Base-by-base conservation (phyloP, 2,797 vertebrate species). In the Pteropus rufus region DNA sequence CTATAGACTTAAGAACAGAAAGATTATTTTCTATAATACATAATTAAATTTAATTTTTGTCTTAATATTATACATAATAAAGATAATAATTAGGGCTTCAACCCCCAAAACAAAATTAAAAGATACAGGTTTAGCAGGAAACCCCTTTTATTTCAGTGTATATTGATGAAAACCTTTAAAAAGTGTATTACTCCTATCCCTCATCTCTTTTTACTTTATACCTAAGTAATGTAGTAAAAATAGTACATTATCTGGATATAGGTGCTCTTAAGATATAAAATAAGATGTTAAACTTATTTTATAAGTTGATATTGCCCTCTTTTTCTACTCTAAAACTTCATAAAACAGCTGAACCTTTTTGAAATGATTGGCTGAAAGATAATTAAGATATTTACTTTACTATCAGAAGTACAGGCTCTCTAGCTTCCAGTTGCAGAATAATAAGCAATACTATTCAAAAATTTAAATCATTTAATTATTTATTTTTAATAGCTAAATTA, bases 401-500 rank as follows among this genome's bases (percentile, higher is more conserved):
- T 92, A 39, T 36, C 29, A 41, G 29, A 88, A 82, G 41, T 31
- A 52, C 21, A 91, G 44, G 7, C 23, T 69, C 6, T 73, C 39
- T 85, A 72, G 9, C 58, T 91, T 94, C n/a, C 24, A 82, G 21
- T 23, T 73, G 14, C 83, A 7, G 60, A 76, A 34, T 77, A 82
- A 73, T 77, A 77, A 91, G 21, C 6, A 86, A 26, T 73, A n/a
- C 8, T 36, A 29, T 89, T 89, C 11, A 56, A 79, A 73, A 80
- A 52, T 26, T 60, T 82, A 93, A 64, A 46, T 76, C 24, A 46
- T 92, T 26, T 88, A 89, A 10, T 86, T 81, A 52, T 70, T 79
- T 92, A 24, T 91, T 93, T 93, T 94, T 81, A 81, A 94, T 65
- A 84, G 19, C 31, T 62, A 89, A 91, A 56, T 95, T 91, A 54